Evolutionary conservation across 37 sponge, comb jelly and placozoan genomes (phyloP).

Genomic region (Diacarnus erythraeanus): DNA sequence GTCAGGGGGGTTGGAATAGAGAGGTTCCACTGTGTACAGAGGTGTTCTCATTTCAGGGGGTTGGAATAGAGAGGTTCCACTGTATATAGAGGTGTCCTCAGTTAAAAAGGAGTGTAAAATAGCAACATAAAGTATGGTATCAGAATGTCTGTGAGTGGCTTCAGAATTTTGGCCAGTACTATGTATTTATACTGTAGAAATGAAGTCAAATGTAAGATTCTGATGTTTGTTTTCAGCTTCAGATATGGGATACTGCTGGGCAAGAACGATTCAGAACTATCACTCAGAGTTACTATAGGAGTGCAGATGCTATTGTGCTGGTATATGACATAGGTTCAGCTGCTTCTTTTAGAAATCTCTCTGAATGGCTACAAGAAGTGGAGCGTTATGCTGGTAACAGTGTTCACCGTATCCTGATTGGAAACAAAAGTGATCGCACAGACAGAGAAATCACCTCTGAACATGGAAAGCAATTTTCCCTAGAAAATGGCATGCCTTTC

Average conservation of each 20-base stretch:
- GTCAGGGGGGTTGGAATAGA: too few species aligned
- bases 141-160: too few species aligned
- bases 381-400: slow-evolving; percentile 72
- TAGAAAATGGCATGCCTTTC: slow-evolving; percentile 83
- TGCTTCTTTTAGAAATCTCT: slow-evolving; percentile 69
- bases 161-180: too few species aligned
- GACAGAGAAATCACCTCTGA: slow-evolving; percentile 68
- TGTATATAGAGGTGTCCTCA: too few species aligned
- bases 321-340: slow-evolving; percentile 83
- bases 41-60: too few species aligned
- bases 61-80: too few species aligned
- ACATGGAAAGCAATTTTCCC: slow-evolving; percentile 66
- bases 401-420: slow-evolving; percentile 81
- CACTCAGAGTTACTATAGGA: slow-evolving; percentile 93
- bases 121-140: too few species aligned
- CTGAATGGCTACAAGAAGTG: slow-evolving; percentile 85
- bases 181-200: too few species aligned
- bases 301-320: slow-evolving; percentile 90
- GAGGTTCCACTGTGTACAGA: too few species aligned
- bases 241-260: slow-evolving; percentile 96
- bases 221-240: slow-evolving; percentile 53
- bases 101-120: too few species aligned
- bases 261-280: slow-evolving; percentile 93
- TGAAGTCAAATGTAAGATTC: too few species aligned
- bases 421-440: slow-evolving; percentile 88